These are phyloP conservation scores for Trinorchestia longiramus DNA, from an alignment of 1,140 invertebrate genomes.

Conservation along the genomic window DNA sequence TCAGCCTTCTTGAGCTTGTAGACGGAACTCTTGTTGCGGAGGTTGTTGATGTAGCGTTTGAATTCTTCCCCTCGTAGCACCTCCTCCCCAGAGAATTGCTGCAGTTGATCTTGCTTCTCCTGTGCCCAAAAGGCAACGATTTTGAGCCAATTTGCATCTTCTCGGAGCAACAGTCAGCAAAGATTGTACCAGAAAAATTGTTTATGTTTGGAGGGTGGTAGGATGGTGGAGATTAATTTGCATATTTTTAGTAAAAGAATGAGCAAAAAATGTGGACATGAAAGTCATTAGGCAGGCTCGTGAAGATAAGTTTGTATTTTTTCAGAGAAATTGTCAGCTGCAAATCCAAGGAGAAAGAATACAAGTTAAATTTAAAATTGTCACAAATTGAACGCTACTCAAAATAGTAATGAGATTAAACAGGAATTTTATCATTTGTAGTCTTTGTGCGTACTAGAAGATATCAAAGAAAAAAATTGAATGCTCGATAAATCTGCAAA, in stretches of 20 bases:
- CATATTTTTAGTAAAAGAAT: background rate
- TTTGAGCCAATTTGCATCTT: background rate
- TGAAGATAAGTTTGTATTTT: background rate
- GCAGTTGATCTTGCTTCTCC: slow-evolving; percentile 73
- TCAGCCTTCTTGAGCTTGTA: slow-evolving; percentile 84
- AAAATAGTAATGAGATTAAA: background rate
- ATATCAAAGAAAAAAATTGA: no score
- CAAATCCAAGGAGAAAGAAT: background rate
- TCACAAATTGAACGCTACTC: background rate
- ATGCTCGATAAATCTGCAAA: no score
- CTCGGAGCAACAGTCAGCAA: background rate
- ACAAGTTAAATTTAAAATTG: background rate
- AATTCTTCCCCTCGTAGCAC: slow-evolving; percentile 84
- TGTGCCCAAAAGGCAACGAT: slow-evolving; percentile 45
- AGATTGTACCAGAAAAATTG: background rate
- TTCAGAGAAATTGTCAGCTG: background rate
- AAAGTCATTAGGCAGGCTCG: background rate
- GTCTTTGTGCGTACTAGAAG: no score
- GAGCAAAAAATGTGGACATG: background rate
- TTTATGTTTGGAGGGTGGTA: background rate
- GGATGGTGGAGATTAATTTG: background rate
- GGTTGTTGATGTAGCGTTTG: slow-evolving; percentile 83
- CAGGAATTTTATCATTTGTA: no score
- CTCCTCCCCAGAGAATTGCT: slow-evolving; percentile 73
- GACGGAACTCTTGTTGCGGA: slow-evolving; percentile 82